Evolutionary conservation across 1,140 invertebrate genomes (phyloP).

Genomic region (Spodoptera frugiperda): DNA sequence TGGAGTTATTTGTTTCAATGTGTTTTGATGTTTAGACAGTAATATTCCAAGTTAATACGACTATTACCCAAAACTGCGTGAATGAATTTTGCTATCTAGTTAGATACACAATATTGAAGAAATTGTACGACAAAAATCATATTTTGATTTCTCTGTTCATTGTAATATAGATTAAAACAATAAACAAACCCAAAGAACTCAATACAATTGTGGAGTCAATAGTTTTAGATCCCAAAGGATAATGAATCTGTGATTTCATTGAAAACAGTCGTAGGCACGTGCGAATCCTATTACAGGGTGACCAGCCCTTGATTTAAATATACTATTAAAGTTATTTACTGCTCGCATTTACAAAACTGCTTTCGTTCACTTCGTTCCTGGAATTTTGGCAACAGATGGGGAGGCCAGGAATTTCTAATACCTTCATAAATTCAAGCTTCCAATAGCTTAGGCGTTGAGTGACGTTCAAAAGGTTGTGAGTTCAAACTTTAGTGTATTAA

Average conservation of each 20-base stretch:
- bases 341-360: conserved; percentile 28
- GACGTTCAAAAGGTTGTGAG: conserved; percentile 17
- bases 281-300: conserved; percentile 31
- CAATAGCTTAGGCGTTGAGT: conserved; percentile 30
- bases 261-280: conserved; percentile 25
- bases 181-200: neutral
- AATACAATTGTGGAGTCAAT: neutral
- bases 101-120: too few relatives aligned
- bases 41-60: too few relatives aligned
- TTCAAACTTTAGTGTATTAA: conserved; percentile 20
- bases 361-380: neutral
- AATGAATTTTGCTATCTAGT: too few relatives aligned
- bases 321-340: conserved; percentile 45
- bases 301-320: conserved; percentile 41
- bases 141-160: too few relatives aligned
- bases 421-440: conserved; percentile 35
- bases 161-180: too few relatives aligned
- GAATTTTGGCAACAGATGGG: conserved; percentile 34
- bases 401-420: conserved; percentile 34
- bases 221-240: conserved; percentile 34
- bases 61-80: too few relatives aligned
- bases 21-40: neutral
- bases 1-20: too few relatives aligned
- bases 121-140: too few relatives aligned
- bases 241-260: conserved; percentile 20